A percentile compares a stretch with the other conserved stretches of the same genome.
Conservation (phyloP, 2,797 vertebrate genomes). For the Alauda arvensis region DNA sequence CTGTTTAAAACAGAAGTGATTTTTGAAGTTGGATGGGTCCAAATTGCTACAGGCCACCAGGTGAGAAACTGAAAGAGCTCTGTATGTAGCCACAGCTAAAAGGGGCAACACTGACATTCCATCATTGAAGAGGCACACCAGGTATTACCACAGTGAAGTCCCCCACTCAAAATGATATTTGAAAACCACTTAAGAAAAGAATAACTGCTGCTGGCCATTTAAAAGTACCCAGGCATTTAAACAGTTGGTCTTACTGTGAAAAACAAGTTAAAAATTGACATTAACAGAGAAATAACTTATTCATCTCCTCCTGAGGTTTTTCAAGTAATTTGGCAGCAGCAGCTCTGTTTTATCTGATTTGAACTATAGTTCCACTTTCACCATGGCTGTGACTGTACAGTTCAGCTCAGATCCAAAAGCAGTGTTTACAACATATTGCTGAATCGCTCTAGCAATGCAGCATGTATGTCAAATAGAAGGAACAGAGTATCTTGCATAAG, state of each 20-base stretch:
- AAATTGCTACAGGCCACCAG: neutral
- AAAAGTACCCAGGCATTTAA: constrained; percentile 8
- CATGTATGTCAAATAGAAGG: neutral
- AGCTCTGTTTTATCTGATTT: neutral
- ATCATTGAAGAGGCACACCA: neutral
- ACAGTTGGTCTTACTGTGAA: neutral
- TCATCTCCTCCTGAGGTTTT: neutral
- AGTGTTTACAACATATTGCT: neutral
- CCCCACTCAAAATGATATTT: neutral
- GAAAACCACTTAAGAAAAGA: constrained; percentile 9
- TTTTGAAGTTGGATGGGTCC: neutral
- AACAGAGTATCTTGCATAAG: constrained; percentile 22
- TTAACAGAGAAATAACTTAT: neutral
- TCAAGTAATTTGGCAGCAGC: neutral
- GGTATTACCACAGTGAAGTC: neutral
- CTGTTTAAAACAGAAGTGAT: neutral
- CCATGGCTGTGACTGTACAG: neutral
- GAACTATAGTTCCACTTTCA: constrained; percentile 11
- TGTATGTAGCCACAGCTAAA: neutral
- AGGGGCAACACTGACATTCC: neutral
- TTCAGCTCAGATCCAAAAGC: neutral
- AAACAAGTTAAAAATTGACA: neutral
- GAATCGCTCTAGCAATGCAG: neutral
- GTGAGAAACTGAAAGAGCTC: neutral
- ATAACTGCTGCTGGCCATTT: constrained; percentile 15